Percentiles rank a stretch among this genome's conserved stretches.
Conservation (phyloP, 1,140 invertebrate genomes). For the Aphis gossypii region DNA sequence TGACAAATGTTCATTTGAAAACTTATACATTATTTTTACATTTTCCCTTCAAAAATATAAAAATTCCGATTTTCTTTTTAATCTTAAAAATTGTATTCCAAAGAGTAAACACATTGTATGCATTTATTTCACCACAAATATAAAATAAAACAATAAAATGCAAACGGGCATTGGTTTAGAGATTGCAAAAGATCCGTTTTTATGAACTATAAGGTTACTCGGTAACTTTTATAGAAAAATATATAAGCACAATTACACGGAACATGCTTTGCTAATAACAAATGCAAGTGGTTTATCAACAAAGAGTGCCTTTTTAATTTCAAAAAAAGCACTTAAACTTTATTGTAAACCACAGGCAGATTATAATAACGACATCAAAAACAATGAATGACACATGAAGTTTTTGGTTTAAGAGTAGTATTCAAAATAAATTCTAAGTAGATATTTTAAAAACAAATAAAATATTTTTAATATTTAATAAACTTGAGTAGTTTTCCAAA, state of each 20-base stretch:
- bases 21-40: neutral
- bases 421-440: neutral
- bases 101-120: neutral
- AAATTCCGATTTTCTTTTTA: neutral
- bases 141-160: conserved; percentile 15
- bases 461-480: neutral
- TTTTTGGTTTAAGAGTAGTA: neutral
- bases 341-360: neutral
- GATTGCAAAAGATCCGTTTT: neutral
- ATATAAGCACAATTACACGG: neutral
- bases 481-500: neutral
- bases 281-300: neutral
- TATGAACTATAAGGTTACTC: neutral
- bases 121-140: neutral
- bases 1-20: neutral
- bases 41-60: neutral
- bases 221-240: neutral
- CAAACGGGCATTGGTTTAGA: neutral
- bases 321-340: conserved; percentile 19
- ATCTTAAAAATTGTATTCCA: neutral
- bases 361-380: conserved; percentile 6
- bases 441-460: neutral
- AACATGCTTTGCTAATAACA: neutral
- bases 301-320: conserved; percentile 9
- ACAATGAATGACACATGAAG: neutral